Conservation (phyloP, 1,140 invertebrate species). For the Phenacoccus solenopsis region DNA sequence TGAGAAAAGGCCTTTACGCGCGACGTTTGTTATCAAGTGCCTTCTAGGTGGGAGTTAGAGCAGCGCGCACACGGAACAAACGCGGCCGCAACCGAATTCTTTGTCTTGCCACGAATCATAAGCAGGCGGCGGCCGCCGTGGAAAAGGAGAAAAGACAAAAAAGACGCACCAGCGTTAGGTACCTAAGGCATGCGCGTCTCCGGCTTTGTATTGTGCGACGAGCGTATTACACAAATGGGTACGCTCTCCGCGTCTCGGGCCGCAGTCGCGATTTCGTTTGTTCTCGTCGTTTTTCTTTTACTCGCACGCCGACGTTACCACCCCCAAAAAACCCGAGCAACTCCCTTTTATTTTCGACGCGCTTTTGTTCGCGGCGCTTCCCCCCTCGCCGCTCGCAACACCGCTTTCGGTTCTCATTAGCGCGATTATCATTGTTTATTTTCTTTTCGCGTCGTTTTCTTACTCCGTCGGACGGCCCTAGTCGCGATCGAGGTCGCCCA, state of each 20-base stretch:
- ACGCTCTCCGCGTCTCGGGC: background rate
- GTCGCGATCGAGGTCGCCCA: too few relatives aligned
- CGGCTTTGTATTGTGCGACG: background rate
- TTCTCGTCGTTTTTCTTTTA: background rate
- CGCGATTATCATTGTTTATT: background rate
- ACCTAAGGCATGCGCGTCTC: background rate
- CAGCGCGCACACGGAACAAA: slow-evolving; percentile 9
- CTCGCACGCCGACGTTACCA: background rate
- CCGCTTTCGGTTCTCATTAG: background rate
- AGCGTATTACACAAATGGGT: background rate
- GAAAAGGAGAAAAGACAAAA: background rate
- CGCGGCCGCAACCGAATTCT: slow-evolving; percentile 9
- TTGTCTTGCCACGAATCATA: background rate
- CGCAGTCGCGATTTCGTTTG: background rate
- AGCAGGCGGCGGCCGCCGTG: background rate
- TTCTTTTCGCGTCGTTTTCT: background rate
- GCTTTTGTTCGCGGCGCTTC: background rate
- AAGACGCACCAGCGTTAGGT: background rate
- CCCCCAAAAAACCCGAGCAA: background rate
- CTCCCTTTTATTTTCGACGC: background rate
- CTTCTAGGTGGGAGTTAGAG: slow-evolving; percentile 11
- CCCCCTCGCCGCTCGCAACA: too few relatives aligned
- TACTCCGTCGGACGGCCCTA: too few relatives aligned
- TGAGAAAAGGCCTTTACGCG: slow-evolving; percentile 13
- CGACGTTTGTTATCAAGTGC: slow-evolving; percentile 13